These are phyloP conservation scores for Mesembrinibis cayennensis DNA, from an alignment of 2,113 vertebrate species.

Conservation along the genomic window DNA sequence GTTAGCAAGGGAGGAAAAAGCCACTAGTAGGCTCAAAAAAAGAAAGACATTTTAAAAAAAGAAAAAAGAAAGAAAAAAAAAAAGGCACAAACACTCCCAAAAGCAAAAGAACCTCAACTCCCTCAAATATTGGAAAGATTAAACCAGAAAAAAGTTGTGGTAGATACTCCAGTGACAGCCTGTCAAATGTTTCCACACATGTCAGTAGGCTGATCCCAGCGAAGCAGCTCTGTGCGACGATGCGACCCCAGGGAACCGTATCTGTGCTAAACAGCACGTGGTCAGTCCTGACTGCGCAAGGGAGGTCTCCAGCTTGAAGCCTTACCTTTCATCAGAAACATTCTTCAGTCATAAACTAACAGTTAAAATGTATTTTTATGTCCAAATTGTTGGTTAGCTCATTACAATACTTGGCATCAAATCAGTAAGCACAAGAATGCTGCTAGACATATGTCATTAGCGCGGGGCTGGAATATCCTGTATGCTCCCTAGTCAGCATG, in stretches of 20 bases:
- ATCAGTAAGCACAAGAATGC: neutral
- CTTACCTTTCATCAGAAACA: neutral
- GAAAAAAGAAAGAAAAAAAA: neutral
- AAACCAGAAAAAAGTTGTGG: neutral
- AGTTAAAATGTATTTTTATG: neutral
- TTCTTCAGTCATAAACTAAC: neutral
- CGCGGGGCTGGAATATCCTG: neutral
- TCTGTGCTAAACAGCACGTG: neutral
- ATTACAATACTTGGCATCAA: neutral
- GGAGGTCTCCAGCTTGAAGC: neutral
- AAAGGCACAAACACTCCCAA: neutral
- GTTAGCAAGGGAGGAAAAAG: neutral
- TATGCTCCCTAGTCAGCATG: fast-evolving
- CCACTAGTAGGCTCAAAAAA: neutral
- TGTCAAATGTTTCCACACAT: fast-evolving
- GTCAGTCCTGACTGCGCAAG: neutral
- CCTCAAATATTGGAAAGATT: neutral
- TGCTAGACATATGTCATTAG: neutral
- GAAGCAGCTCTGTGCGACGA: neutral
- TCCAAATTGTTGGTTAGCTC: neutral
- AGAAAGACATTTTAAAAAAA: neutral
- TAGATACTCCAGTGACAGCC: neutral
- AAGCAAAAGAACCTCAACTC: neutral
- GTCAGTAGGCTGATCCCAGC: neutral
- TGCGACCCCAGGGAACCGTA: neutral